These are phyloP conservation scores for Tetragonula carbonaria DNA, from an alignment of 2,888 invertebrate genomes.

Conservation along the genomic window DNA sequence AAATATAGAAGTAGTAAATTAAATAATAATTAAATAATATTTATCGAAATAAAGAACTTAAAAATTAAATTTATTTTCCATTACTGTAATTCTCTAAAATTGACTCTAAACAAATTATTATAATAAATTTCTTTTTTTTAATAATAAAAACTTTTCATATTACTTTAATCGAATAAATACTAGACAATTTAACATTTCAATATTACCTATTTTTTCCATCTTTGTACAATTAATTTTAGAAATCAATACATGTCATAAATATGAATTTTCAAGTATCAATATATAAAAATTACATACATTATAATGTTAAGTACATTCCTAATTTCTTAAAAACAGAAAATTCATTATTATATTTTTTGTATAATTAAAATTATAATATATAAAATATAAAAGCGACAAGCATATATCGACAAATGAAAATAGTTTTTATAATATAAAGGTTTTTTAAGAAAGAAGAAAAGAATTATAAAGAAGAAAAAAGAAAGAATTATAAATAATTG, in stretches of 20 bases:
- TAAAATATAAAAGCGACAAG: background rate
- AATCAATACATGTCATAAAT: background rate
- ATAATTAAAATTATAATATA: background rate
- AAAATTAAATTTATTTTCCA: background rate
- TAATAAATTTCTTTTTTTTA: background rate
- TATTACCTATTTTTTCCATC: background rate
- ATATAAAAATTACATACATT: background rate
- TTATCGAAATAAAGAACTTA: constrained; percentile 6
- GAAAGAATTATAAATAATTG: background rate
- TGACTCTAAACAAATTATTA: background rate
- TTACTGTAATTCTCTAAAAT: background rate
- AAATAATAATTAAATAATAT: background rate
- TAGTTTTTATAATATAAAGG: background rate
- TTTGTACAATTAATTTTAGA: background rate
- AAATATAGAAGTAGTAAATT: background rate
- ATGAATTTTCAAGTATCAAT: background rate
- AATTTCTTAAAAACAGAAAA: background rate
- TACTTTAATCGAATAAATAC: background rate
- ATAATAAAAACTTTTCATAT: background rate
- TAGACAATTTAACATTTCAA: background rate
- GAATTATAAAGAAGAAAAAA: background rate
- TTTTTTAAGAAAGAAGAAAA: background rate
- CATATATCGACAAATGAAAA: background rate
- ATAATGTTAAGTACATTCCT: background rate
- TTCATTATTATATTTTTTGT: background rate